Base-by-base conservation (phyloP, 2,888 invertebrate species). In the Suillia variegata region DNA sequence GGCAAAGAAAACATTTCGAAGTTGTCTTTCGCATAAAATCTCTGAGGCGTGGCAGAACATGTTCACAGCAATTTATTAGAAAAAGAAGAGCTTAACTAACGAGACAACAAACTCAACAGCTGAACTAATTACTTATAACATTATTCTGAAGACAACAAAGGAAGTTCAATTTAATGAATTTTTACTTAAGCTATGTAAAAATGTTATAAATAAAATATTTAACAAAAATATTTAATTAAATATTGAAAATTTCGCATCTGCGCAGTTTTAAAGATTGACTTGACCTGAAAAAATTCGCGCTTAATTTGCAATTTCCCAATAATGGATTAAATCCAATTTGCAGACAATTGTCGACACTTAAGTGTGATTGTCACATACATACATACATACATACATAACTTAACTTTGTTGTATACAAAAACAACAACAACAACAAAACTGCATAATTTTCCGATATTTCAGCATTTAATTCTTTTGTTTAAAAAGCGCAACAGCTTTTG, bases 391-490 rank as follows among this genome's bases (percentile, higher is more conserved):
- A n/a, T n/a, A n/a, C n/a, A n/a, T n/a, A n/a, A n/a, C n/a, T n/a
- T n/a, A n/a, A n/a, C n/a, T n/a, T n/a, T n/a, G n/a, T n/a, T n/a
- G n/a, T n/a, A n/a, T n/a, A n/a, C n/a, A n/a, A n/a, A n/a, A n/a
- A n/a, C n/a, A n/a, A n/a, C n/a, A n/a, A n/a, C n/a, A n/a, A n/a
- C 24, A 15, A 3, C 4, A 22, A 48, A 48, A 52, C 48, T 55
- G 57, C 48, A 63, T 58, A 58, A 55, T 53, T 52, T 55, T 49
- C 21, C 20, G 50, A 49, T 20, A 34, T 63, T 34, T 50, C 38
- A 54, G 53, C 45, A n/a, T 56, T 8, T 13, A 38, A 4, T 38
- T 4, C 3, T n/a, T 8, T n/a, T 38, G 38, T 38, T 38, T 8
- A 4, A 38, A 5, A n/a, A n/a, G 38, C 6, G 38, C 45, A 20